Evolutionary conservation across 2,888 invertebrate genomes (phyloP).

Genomic region (Molanna angustata): DNA sequence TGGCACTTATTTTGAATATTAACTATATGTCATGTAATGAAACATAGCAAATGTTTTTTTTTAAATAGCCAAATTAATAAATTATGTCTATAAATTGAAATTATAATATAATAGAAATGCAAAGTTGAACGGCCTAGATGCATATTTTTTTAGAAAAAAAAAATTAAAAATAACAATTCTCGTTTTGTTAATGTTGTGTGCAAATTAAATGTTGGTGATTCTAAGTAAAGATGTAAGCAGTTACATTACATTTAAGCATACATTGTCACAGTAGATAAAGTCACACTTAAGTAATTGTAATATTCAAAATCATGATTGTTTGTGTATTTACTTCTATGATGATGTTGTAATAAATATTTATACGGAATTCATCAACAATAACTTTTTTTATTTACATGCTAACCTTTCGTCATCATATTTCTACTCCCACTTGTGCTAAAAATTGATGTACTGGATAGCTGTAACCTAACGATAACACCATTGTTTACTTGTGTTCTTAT

Average conservation of each 20-base stretch:
- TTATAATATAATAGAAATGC: slow-evolving; percentile 10
- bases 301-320: slow-evolving; percentile 15
- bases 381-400: too few relatives aligned
- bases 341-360: slow-evolving; percentile 33
- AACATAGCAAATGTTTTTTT: slow-evolving; percentile 13
- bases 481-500: too few relatives aligned
- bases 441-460: too few relatives aligned
- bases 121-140: slow-evolving; percentile 23
- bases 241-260: not conserved
- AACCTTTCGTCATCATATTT: too few relatives aligned
- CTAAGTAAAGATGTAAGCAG: not conserved
- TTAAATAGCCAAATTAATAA: slow-evolving; percentile 20
- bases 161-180: too few relatives aligned
- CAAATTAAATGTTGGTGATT: too few relatives aligned
- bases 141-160: slow-evolving; percentile 26
- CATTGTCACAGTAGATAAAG: slow-evolving; percentile 11
- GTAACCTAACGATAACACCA: too few relatives aligned
- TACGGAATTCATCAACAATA: slow-evolving; percentile 28
- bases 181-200: slow-evolving; percentile 22
- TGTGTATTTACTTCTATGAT: slow-evolving; percentile 28
- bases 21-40: not conserved
- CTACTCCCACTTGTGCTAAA: too few relatives aligned
- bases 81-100: too few relatives aligned
- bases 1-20: too few relatives aligned
- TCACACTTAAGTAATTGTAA: not conserved